Base-by-base conservation (phyloP, 2,797 vertebrate species). In the Pangasius macronema region DNA sequence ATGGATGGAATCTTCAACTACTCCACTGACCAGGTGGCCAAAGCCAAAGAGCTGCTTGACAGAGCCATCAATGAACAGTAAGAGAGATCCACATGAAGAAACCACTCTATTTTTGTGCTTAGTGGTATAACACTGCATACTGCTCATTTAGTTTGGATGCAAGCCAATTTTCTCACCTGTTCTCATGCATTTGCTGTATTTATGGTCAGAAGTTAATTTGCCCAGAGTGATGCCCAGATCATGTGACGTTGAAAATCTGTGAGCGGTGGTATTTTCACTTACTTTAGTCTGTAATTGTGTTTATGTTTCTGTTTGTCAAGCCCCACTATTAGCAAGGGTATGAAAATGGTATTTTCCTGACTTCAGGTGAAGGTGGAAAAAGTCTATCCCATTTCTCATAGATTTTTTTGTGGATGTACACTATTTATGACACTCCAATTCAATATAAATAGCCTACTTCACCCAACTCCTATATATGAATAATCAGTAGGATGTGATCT, bases 1-100 rank as follows among this genome's bases (percentile, higher is more conserved):
- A 73, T 96, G 49, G 94, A 96, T 0, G 63, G 7, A 0, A 88
- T 98, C 72, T 88, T 97, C 86, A 97, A 96, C 89, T 88, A 93
- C 86, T 97, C 97, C 0, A 90, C 92, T 0, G 86, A 93, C 73
- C 92, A 95, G 49, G 91, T 98, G 87, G 90, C 86, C 5, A 82
- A 57, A n/a, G 96, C 94, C 85, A 94, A 83, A 86, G 91, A 95
- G 14, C 94, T 98, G 67, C 93, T 97, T 0, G 72, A 90, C 0
- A 86, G 93, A 86, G 97, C 97, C 27, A 89, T 91, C 73, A 91
- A 96, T 0, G 96, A 95, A 89, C 96, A 95, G 97, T 95, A 84
- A 95, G 96, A 81, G 27, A 10, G 13, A 46, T 27, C 36, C 36
- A 18, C 24, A 46, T 63, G 36, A 46, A 82, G 13, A 22, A 76